Evolutionary conservation across 23 tunicate species (phyloP).

Genomic region (Trididemnum miniatum): DNA sequence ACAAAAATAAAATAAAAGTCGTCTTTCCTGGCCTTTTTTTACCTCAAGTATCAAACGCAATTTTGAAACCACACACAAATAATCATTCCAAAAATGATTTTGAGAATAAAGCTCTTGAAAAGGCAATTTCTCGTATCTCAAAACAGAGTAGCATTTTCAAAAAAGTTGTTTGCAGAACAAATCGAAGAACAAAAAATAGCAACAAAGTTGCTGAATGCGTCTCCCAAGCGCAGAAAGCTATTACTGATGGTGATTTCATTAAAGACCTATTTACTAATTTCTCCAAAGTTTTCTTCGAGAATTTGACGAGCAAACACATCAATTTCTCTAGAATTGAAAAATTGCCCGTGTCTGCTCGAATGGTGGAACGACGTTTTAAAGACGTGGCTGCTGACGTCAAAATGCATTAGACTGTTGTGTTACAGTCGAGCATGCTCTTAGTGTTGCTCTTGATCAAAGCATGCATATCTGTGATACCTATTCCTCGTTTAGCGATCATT

Average conservation of each 20-base stretch:
- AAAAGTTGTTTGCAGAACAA: constrained; percentile 45
- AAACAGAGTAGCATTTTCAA: constrained; percentile 53
- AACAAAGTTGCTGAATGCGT: constrained; percentile 48
- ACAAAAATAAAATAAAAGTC: no score
- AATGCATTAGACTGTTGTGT: constrained; percentile 25
- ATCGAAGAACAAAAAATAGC: constrained; percentile 42
- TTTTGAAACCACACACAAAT: constrained; percentile 19
- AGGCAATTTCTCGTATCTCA: constrained; percentile 34
- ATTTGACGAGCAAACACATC: constrained; percentile 38
- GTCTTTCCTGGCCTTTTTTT: no score
- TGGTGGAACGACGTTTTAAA: constrained; percentile 37
- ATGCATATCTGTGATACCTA: constrained; percentile 21
- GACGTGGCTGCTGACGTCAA: constrained; percentile 44
- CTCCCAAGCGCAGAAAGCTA: constrained; percentile 36
- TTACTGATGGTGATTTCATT: constrained; percentile 45
- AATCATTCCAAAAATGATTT: constrained; percentile 42
- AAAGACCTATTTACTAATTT: constrained; percentile 36
- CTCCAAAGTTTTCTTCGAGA: constrained; percentile 43
- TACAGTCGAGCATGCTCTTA: constrained; percentile 17
- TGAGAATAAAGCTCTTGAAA: constrained; percentile 45
- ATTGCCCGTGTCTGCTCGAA: constrained; percentile 45
- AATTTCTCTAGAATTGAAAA: constrained; percentile 35
- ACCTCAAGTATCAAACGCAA: constrained; percentile 49
- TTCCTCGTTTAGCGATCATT: constrained; percentile 33
- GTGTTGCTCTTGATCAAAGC: constrained; percentile 46